A percentile compares a stretch with the other conserved stretches of the same genome.
These are phyloP conservation scores for Poecile atricapillus DNA, from an alignment of 2,113 vertebrate species.

Conservation along the genomic window DNA sequence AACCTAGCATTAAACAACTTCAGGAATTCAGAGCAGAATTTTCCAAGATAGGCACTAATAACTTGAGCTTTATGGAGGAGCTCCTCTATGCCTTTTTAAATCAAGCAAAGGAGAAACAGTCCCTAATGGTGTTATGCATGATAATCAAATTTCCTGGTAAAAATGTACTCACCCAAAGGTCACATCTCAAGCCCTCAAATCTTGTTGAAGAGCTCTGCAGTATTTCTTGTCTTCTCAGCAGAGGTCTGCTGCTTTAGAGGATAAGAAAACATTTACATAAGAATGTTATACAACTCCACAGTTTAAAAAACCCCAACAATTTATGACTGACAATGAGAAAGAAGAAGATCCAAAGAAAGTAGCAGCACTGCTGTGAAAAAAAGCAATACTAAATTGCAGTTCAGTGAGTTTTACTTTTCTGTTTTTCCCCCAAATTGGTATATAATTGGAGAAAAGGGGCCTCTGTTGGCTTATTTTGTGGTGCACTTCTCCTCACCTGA, in stretches of 20 bases:
- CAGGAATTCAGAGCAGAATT: neutral
- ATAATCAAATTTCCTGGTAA: neutral
- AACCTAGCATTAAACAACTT: neutral
- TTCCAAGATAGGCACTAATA: neutral
- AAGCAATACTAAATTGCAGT: neutral
- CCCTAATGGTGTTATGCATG: neutral
- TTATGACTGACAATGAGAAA: neutral
- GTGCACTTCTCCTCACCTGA: neutral
- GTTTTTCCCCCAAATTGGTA: rapidly evolving
- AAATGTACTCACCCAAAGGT: neutral
- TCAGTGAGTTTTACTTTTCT: rapidly evolving
- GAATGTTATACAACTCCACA: neutral
- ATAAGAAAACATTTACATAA: neutral
- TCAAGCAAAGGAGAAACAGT: neutral
- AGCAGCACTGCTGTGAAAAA: neutral
- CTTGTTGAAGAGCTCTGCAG: neutral
- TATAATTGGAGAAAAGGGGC: neutral
- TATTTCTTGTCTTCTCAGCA: neutral
- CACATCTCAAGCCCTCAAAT: neutral
- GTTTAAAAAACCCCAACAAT: neutral
- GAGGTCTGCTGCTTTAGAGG: neutral
- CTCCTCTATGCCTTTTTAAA: neutral
- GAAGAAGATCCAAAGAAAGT: neutral
- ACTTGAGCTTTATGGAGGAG: neutral
- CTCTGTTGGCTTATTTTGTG: neutral